Base-by-base conservation (phyloP, 2,797 vertebrate species). In the Eulemur albifrons region DNA sequence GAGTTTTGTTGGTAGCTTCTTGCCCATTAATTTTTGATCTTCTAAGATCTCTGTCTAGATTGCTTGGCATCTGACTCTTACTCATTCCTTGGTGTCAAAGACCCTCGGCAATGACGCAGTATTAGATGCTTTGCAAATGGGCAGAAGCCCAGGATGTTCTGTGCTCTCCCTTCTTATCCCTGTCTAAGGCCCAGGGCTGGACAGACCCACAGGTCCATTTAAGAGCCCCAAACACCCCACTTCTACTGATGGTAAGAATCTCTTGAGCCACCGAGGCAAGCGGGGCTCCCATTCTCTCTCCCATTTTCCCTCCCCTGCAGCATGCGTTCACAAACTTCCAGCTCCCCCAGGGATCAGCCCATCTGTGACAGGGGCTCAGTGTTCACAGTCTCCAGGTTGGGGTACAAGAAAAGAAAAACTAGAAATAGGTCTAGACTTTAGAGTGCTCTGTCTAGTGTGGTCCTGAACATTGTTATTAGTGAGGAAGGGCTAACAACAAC, bases 391-490 rank as follows among this genome's bases (percentile, higher is more conserved):
- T 5, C 45, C 48, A 27, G 48, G 5, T 18, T 82, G 61, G 40
- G 77, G 40, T 38, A 17, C 17, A 83, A 13, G 0, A 15, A 93
- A 50, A 90, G 38, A 50, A 50, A 43, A 54, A 40, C 14, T 21
- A 63, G 10, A 35, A 65, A 50, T 1, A 27, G n/a, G 18, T 18
- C 38, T 30, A 27, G 54, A 40, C 43, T 40, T 88, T 3, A 25
- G 40, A 45, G 27, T 0, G 1, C 25, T 81, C 45, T 61, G 12
- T 17, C 1, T 18, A 32, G 25, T 0, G 0, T 0, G 4, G 30
- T 8, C 27, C 85, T n/a, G 25, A 72, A 70, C 4, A 30, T 3
- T 9, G 4, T 54, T 83, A 59, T 17, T 48, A 15, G 38, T 4
- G 27, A 54, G 0, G 1, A n/a, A 84, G 72, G 7, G 13, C 54